Base-by-base conservation (phyloP, 2,888 invertebrate genomes). In the Nomada fucata region DNA sequence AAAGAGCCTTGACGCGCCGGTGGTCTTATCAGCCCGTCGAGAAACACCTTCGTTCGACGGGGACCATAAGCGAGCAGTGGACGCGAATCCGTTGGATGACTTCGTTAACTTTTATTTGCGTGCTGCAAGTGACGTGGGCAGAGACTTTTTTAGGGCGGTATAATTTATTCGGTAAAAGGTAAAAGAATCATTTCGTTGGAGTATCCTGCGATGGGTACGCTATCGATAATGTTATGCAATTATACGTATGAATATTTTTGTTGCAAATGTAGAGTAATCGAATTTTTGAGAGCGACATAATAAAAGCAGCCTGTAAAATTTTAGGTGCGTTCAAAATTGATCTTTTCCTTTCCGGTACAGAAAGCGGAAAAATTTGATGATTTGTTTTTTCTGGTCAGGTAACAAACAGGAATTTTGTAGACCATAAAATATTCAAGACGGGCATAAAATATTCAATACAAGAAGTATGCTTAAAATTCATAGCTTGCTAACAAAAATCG, bases 11-110 rank as follows among this genome's bases (percentile, higher is more conserved):
- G 76, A 74, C 89, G 88, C 87, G 88, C 90, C 91, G 92, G 91
- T 93, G 92, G 90, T 91, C 92, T 91, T 91, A 91, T 92, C 91
- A 85, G 79, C 68, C 61, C 68, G 70, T 57, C 65, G 55, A 59
- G 81, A 67, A 85, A 83, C 78, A 76, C 82, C 79, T 85, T 67
- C 60, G 68, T 72, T 23, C 60, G 57, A 10, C 18, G 36, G 36
- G 36, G 61, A 61, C 15, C 29, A 15, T 47, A 64, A 70, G 23
- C 57, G 44, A 23, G 36, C 47, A 50, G 52, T 52, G 61, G 36
- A 76, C 52, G 53, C 47, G 59, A 63, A 65, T 69, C 60, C 64
- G 50, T 29, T 65, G 29, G 50, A 50, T 47, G 18, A 42, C 23
- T 65, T 61, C 70, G 11, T 57, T 44, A 23, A 10, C 10, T 18